Base-by-base conservation (phyloP, 1,140 invertebrate species). In the Bilobella aurantiaca region DNA sequence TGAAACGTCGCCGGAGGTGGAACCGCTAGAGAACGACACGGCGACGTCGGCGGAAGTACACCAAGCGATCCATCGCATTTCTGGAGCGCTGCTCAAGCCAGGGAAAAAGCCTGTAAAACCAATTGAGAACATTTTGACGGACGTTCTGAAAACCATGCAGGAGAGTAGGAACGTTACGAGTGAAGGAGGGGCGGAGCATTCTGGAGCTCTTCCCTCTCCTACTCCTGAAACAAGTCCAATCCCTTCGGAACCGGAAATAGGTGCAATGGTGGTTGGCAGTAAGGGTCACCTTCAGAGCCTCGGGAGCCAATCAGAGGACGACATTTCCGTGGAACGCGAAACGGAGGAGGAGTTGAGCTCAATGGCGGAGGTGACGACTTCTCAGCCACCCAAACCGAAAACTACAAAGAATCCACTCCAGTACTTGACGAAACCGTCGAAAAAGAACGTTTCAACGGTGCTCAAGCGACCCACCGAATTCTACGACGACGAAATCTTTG, bases 401-500 rank as follows among this genome's bases (percentile, higher is more conserved):
- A 67, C 56, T 29, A 57, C 58, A 47, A 46, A 27, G 28, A 49
- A 59, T 23, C 49, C 49, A 16, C 14, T 53, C 58, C 58, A 62
- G 29, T n/a, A 46, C 32, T 63, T 53, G 0, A 65, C 61, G 34
- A 64, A 60, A 63, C 64, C 37, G 37, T 21, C 21, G 28, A 34
- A 37, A 23, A 62, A 62, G 0, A 65, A 65, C 23, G 53, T 29
- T 3, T 0, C 64, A 25, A 60, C 49, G 0, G 67, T 25, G n/a
- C 66, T 59, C 46, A 68, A 65, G 28, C 60, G 71, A 18, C 71
- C 71, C 2, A 69, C 64, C 12, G 71, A 73, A 30, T 73, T 70
- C 53, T 73, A 73, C 31, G 71, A 73, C 46, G 71, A 73, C 62
- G 71, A 73, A 60, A 73, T 73, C n/a, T 73, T 73, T 59, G 71